Evolutionary conservation across 30 jellyfish, hydroid and myxozoan genomes (phyloP), one percentile per base, ranked within the genome.

Genomic region (Chironex yamaguchii): DNA sequence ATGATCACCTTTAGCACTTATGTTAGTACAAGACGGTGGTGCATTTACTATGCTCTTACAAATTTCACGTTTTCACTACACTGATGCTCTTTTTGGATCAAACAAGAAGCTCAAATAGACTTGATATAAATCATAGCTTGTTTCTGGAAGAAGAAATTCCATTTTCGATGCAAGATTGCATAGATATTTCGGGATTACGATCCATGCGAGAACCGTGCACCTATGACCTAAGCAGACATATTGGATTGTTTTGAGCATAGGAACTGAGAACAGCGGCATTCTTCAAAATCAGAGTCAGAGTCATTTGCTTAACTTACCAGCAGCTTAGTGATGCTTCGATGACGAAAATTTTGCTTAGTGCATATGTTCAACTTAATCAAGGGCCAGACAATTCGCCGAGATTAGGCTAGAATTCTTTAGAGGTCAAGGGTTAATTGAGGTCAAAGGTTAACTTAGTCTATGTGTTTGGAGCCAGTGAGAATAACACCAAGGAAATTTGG

Each of bases 321-420:
- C 81, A 67, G 81, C 64, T 29, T 21, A 67, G 81, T 67, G 81
- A 67, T 67, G 81, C 81, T 29, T 67, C 81, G 64, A 23, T 67
- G 31, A 23, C 81, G 81, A 28, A 34, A 67, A 67, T 67, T 67
- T 29, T 67, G 81, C 81, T 67, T n/a, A 23, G 81, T 29, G 64
- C 62, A 26, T 53, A 67, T 67, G 81, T 67, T 23, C 81, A 67
- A 67, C 65, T 26, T n/a, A 26, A 67, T 67, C 81, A 26, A 67
- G 81, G 81, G 81, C 81, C 81, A 20, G 34, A 24, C 81, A 67
- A 29, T 67, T 67, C 81, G 20, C 81, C 81, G 28, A 29, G 81
- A 30, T 29, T 67, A 23, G 81, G 81, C 64, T 62, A 67, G 31
- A 67, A 4, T 13, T 6, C 64, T 13, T 1, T 28, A 22, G 81